Base-by-base conservation (phyloP, 2,113 vertebrate genomes). In the Ascaphus truei region DNA sequence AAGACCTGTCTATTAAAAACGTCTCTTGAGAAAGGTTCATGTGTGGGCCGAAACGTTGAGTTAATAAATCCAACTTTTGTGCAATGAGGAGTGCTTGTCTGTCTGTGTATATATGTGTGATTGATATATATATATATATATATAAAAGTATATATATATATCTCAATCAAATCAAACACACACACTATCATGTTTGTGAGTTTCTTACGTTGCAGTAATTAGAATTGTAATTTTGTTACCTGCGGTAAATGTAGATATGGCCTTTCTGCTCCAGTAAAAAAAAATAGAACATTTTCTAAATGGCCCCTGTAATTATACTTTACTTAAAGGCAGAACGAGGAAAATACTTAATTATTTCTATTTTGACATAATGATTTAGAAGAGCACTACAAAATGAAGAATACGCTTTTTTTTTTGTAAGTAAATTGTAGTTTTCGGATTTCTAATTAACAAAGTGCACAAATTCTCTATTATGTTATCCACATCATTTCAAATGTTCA, bases 281-380 rank as follows among this genome's bases (percentile, higher is more conserved):
- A n/a, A n/a, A n/a, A n/a, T n/a, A n/a, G n/a, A 41, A 47, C 59
- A 62, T 62, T 62, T 61, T 47, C 27, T 62, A 48, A 62, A 62
- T 62, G 41, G 27, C 59, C 26, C 30, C 59, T 33, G 41, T 47
- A 62, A 62, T 62, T 62, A 47, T 22, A 48, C 59, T 62, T 48
- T 18, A 15, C n/a, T n/a, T n/a, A n/a, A n/a, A n/a, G n/a, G 41
- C 39, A 47, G 59, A 62, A 62, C 45, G 18, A 62, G 41, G 41
- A 62, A 62, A 62, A 62, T 62, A 59, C 56, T 59, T 59, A 47
- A 62, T 62, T 62, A 62, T 62, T 62, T 62, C 48, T 41, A 31
- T 62, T 62, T 48, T 22, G 30, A 22, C 12, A 16, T 4, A 1
- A n/a, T n/a, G 26, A 47, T 30, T 31, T 62, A 47, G 20, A 62